Evolutionary conservation across 2,113 vertebrate species (phyloP).

Genomic region (Peucedramus taeniatus): DNA sequence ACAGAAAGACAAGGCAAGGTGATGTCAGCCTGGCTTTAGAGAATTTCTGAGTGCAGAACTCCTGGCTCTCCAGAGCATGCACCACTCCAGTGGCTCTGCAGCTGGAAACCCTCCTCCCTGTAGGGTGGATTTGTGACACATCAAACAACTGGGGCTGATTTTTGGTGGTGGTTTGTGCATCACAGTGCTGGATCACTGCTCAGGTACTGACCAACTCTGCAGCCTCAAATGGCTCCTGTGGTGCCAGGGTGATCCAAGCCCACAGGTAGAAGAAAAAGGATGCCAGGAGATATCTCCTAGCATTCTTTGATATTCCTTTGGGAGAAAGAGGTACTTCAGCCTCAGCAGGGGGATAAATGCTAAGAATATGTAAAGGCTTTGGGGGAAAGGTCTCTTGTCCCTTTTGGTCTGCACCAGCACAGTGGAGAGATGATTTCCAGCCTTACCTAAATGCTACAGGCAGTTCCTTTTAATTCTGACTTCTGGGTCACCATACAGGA

Average conservation of each 20-base stretch:
- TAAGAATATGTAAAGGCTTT: neutral
- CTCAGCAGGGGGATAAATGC: neutral
- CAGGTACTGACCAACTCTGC: neutral
- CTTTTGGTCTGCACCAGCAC: neutral
- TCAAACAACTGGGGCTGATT: neutral
- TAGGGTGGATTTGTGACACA: neutral
- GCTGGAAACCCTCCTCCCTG: neutral
- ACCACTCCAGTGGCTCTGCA: neutral
- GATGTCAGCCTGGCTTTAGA: neutral
- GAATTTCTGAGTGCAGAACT: neutral
- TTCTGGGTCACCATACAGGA: neutral
- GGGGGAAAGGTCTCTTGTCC: neutral
- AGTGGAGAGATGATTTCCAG: neutral
- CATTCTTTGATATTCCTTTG: neutral
- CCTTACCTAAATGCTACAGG: neutral
- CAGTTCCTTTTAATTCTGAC: neutral
- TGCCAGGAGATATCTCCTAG: neutral
- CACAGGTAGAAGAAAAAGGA: fast-evolving
- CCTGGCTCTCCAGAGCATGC: neutral
- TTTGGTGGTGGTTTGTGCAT: neutral
- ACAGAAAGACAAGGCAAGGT: neutral
- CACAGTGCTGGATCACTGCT: neutral
- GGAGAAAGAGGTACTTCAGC: neutral
- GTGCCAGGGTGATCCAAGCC: neutral
- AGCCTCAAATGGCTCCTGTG: neutral